Base-by-base conservation (phyloP, 2,888 invertebrate genomes). In the Griposia aprilina region DNA sequence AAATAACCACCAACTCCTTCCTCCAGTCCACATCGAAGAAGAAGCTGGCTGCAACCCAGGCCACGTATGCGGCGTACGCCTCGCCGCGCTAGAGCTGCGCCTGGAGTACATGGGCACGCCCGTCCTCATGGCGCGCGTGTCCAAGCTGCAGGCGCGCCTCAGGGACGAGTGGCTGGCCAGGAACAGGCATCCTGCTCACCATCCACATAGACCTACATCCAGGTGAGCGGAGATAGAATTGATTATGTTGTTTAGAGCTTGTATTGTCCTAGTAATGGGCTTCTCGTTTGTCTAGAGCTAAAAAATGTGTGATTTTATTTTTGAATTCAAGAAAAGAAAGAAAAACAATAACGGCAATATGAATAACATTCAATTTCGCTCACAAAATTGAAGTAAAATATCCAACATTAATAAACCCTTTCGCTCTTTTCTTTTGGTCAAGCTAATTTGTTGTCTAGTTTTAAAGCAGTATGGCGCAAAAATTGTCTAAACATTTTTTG, bases 81-180 rank as follows among this genome's bases (percentile, higher is more conserved):
- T 99, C 84, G 98, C 98, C 90, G 99, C 99, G 23, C 95, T 99
- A 71, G 99, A 99, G 95, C 97, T 99, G 88, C 97, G 99, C 36
- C 97, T 99, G 79, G 99, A 99, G 97, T 99, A 99, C 97, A 99
- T 99, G 99, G 99, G 99, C 82, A 98, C 99, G n/a, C 98, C 99
- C 60, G 99, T 99, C 78, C 96, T 99, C 81, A 98, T 99, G 98
- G 98, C 98, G 17, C 97, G 99, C 71, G 98, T 99, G 68, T 99
- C 98, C 87, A 97, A 98, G 23, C 97, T 99, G 86, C 98, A 98
- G 73, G 98, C 98, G 0, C 98, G 98, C 76, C 97, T 99, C 82
- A 97, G 98, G 81, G 99, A 99, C 94, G 98, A 99, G 94, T 99
- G 99, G 99, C 84, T 84, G 88, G 77, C 84, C 1, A 67, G 84